Percentiles rank a stretch among this genome's conserved stretches.
Conservation (phyloP, 2,797 vertebrate species). For the Peromyscus attwateri region DNA sequence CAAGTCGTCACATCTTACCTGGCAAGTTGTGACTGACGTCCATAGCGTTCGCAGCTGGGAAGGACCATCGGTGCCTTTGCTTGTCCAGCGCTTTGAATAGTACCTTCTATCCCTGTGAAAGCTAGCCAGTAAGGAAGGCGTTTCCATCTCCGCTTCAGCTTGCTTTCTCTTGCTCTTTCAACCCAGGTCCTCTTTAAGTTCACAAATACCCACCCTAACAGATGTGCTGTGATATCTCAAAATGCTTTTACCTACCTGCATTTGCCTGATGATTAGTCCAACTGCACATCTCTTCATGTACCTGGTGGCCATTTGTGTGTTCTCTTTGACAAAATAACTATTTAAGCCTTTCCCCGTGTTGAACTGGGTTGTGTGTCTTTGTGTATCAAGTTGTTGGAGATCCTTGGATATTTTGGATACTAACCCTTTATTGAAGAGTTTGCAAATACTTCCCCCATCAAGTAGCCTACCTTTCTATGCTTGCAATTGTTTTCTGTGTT, state of each 20-base stretch:
- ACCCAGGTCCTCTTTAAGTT: neutral
- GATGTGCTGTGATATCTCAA: neutral
- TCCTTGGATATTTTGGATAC: neutral
- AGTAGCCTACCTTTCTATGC: neutral
- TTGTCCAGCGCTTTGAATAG: neutral
- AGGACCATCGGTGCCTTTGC: too few species aligned
- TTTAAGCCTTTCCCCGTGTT: neutral
- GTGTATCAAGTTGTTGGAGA: neutral
- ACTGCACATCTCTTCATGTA: neutral
- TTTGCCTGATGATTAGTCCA: neutral
- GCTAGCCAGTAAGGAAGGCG: too few species aligned
- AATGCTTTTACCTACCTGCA: neutral
- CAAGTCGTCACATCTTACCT: neutral
- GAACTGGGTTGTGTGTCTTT: neutral
- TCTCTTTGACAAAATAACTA: neutral
- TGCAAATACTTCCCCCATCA: neutral
- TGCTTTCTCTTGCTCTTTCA: neutral
- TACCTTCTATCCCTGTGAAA: too few species aligned
- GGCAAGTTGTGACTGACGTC: neutral
- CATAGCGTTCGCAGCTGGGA: neutral
- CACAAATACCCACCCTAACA: neutral
- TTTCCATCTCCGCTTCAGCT: neutral
- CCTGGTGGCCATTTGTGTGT: neutral
- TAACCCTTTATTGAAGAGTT: neutral
- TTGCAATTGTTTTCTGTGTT: neutral